These are phyloP conservation scores for Pangasianodon gigas DNA, from an alignment of 2,113 vertebrate species.

Conservation along the genomic window DNA sequence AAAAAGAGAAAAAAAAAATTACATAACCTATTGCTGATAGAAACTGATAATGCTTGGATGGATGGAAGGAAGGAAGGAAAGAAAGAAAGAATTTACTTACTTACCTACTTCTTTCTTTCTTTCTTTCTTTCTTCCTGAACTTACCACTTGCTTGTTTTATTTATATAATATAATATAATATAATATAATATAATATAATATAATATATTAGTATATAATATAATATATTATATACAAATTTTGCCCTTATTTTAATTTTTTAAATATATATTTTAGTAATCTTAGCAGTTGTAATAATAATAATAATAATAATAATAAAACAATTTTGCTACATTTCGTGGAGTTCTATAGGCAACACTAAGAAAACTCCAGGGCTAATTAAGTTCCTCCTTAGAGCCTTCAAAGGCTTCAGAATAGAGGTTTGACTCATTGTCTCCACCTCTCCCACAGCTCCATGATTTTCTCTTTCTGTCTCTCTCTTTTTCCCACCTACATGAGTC, in stretches of 20 bases:
- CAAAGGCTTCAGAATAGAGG: not conserved
- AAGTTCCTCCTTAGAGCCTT: not conserved
- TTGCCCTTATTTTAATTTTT: too few species aligned
- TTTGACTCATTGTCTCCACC: not conserved
- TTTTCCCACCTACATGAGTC: not conserved
- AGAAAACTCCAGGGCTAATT: not conserved
- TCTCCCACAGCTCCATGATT: not conserved
- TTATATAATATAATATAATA: too few species aligned
- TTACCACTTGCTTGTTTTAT: too few species aligned
- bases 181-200: too few species aligned
- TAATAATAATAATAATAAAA: constrained; percentile 1
- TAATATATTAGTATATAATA: too few species aligned
- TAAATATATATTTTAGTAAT: too few species aligned
- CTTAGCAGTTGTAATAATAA: not conserved
- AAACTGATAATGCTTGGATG: too few species aligned
- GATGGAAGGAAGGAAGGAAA: too few species aligned
- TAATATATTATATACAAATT: too few species aligned
- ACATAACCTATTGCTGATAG: too few species aligned
- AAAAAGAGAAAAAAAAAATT: too few species aligned
- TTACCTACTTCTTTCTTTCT: not conserved
- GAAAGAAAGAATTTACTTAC: too few species aligned
- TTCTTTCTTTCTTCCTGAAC: not conserved
- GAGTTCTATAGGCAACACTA: not conserved
- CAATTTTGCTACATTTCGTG: not conserved
- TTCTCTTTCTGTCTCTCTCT: not conserved